Evolutionary conservation across 1,140 invertebrate genomes (phyloP).

Genomic region (Artemia franciscana): DNA sequence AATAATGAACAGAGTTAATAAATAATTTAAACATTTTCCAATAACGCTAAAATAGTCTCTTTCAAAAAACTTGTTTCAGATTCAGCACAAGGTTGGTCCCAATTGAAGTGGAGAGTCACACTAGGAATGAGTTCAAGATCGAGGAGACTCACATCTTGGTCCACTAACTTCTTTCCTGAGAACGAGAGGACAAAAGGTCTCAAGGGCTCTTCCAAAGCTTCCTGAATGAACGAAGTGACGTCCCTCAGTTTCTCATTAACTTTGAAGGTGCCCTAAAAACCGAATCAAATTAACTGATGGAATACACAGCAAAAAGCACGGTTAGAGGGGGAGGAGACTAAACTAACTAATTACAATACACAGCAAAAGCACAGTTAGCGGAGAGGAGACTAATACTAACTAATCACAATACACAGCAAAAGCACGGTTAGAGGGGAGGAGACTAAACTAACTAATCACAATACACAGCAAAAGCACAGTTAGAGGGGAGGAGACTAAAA

Average conservation of each 20-base stretch:
- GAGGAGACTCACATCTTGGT: background rate
- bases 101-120: background rate
- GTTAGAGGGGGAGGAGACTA: slow-evolving; percentile 1
- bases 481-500: no score
- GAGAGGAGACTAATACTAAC: background rate
- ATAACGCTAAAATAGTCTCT: background rate
- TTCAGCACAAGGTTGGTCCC: background rate
- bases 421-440: background rate
- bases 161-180: slow-evolving; percentile 14
- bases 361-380: background rate
- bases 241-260: slow-evolving; percentile 45
- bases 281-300: background rate
- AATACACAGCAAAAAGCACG: background rate
- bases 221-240: slow-evolving; percentile 43
- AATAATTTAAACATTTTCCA: background rate
- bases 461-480: no score
- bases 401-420: background rate
- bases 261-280: slow-evolving; percentile 47
- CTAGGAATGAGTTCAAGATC: background rate
- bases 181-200: slow-evolving; percentile 33
- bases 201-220: slow-evolving; percentile 36
- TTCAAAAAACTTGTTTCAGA: background rate
- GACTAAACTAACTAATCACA: slow-evolving; percentile 5
- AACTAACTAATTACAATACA: background rate
- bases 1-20: no score